Base-by-base conservation (phyloP, 2,797 vertebrate genomes). In the Ficedula albicollis region DNA sequence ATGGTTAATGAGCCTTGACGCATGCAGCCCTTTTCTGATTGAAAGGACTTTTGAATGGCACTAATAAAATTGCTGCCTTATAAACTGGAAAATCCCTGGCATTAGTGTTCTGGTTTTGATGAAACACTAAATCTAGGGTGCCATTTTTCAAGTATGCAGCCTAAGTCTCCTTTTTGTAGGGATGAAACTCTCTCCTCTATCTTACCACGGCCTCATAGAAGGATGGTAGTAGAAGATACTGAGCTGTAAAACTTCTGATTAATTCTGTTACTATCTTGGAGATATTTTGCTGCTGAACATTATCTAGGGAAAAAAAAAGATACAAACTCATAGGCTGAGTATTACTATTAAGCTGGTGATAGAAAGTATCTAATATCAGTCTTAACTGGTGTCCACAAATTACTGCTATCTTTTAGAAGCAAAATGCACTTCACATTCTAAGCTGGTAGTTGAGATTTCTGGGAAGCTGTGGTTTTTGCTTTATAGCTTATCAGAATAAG, bases 1-100 rank as follows among this genome's bases (percentile, higher is more conserved):
- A 22, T 93, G 91, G 69, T 86, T 94, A 97, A 76, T 91, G 92
- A 95, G 79, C 87, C 94, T 89, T 92, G 95, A 92, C 22, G 7
- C 73, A 46, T 89, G 82, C 55, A 86, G 70, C 39, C 48, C 87
- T 56, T 85, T 92, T 72, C 58, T 93, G 79, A 91, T 89, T 90
- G 76, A 95, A 93, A 93, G 63, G 79, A 36, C 89, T 93, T 79
- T 68, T 90, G 89, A 90, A 87, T 91, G 84, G 84, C 91, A 85
- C 84, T 66, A 93, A 69, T 91, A 95, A 94, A 96, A 91, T 69
- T 59, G 54, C 87, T 89, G 91, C 74, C 83, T 92, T 96, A 78
- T 76, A 93, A 94, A 78, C 73, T 92, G 59, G 79, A 94, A 94
- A 91, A 87, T 92, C 69, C 54, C 25, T 96, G 87, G 64, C 3